phyloP scores from a whole-genome alignment of 2,113 vertebrate genomes.

The Collichthys lucidus region DNA sequence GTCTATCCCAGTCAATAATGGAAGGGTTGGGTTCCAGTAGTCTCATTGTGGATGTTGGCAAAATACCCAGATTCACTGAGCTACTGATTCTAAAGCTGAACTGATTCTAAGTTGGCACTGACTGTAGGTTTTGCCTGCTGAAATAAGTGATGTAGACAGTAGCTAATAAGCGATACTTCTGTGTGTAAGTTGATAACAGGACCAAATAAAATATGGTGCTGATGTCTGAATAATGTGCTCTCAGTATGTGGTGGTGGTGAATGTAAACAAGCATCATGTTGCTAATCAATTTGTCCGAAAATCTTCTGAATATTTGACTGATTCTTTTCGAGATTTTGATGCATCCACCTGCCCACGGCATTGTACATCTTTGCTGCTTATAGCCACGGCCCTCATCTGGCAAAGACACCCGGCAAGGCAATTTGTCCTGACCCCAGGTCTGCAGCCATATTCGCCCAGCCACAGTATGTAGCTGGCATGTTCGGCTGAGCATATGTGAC shows the following conservation, averaged over 20 bases:
- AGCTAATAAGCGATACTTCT: not conserved
- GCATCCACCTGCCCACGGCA: not conserved
- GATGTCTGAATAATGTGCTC: not conserved
- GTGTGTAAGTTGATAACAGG: not conserved
- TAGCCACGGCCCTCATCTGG: slow-evolving; percentile 62
- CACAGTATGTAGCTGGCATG: slow-evolving; percentile 69
- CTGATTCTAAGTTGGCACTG: not conserved
- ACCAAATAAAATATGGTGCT: not conserved
- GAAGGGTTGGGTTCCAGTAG: not conserved
- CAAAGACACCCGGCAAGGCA: slow-evolving; percentile 49
- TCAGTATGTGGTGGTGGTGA: not conserved
- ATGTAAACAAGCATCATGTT: not conserved
- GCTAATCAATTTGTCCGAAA: no score
- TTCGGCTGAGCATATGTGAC: slow-evolving; percentile 67
- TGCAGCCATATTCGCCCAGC: slow-evolving; percentile 63
- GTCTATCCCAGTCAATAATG: not conserved
- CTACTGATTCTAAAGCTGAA: not conserved
- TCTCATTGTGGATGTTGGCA: not conserved
- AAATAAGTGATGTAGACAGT: not conserved
- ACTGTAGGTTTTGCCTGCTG: not conserved
- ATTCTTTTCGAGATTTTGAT: no score
- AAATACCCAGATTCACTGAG: not conserved
- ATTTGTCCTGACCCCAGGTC: slow-evolving; percentile 71
- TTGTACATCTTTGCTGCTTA: slow-evolving; percentile 8
- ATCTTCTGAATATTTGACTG: no score